These are phyloP conservation scores for Corapipo altera DNA, from an alignment of 2,113 vertebrate species.

Conservation along the genomic window DNA sequence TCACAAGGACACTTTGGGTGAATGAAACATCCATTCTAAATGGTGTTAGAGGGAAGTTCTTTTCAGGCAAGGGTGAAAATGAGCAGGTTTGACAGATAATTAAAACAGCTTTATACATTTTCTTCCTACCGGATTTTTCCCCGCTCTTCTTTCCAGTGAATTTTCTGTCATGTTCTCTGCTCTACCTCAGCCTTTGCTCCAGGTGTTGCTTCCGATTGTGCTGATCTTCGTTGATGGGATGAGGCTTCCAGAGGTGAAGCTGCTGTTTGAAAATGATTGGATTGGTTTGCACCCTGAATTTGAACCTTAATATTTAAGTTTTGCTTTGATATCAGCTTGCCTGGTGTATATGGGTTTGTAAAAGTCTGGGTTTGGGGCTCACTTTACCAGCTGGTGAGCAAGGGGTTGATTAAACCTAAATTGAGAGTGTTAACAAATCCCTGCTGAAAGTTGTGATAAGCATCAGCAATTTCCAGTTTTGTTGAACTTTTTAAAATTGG, in stretches of 20 bases:
- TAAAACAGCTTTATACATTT: not conserved
- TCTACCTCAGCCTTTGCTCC: not conserved
- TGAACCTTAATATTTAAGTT: not conserved
- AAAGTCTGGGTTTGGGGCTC: not conserved
- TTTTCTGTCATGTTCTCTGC: not conserved
- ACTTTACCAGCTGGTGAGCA: not conserved
- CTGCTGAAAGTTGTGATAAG: conserved; percentile 12
- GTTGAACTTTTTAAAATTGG: not conserved
- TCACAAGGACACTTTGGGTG: not conserved
- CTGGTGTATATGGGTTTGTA: not conserved
- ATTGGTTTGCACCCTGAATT: not conserved
- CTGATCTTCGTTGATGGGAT: not conserved
- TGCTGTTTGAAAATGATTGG: not conserved
- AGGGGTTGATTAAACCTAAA: conserved; percentile 15
- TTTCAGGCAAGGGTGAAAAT: not conserved
- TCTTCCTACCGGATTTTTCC: not conserved
- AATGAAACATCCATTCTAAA: not conserved
- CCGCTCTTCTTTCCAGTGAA: not conserved
- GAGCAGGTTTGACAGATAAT: not conserved
- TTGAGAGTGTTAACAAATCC: not conserved
- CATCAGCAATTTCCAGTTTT: conserved; percentile 41
- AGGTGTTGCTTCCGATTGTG: not conserved
- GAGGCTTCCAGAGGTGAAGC: not conserved
- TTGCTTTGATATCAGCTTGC: not conserved
- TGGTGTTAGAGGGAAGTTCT: not conserved